These are phyloP conservation scores for Bostrychus sinensis DNA, from an alignment of 2,113 vertebrate species.

Conservation along the genomic window DNA sequence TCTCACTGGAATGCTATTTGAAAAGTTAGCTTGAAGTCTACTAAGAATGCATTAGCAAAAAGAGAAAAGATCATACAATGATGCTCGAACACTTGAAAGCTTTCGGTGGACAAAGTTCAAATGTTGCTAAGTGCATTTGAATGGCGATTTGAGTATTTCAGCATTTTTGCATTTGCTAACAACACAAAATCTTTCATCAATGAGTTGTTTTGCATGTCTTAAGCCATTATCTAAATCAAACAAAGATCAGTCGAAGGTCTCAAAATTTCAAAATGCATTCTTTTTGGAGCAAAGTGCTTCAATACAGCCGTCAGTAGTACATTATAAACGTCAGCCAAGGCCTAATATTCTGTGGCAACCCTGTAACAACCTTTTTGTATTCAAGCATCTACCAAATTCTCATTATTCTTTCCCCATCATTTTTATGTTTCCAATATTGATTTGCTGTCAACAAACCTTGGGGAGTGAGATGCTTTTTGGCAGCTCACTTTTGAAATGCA, in stretches of 20 bases:
- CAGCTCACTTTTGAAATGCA: conserved; percentile 30
- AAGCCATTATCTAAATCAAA: conserved; percentile 15
- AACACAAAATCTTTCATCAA: conserved; percentile 14
- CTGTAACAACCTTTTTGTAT: conserved; percentile 3
- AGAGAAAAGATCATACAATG: background rate
- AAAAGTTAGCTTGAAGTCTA: conserved; percentile 26
- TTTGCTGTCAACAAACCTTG: conserved; percentile 28
- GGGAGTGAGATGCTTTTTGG: conserved; percentile 27
- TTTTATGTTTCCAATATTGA: conserved; percentile 25
- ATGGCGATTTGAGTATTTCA: conserved; percentile 12
- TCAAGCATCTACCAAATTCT: conserved; percentile 15
- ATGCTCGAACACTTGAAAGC: conserved; percentile 23
- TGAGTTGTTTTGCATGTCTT: conserved; percentile 15
- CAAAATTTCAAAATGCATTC: background rate
- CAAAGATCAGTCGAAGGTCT: background rate
- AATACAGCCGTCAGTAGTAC: background rate
- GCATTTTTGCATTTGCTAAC: conserved; percentile 31
- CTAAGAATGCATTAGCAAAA: conserved; percentile 8
- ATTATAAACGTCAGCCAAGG: conserved; percentile 10
- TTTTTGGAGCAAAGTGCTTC: background rate
- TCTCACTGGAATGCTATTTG: conserved; percentile 37
- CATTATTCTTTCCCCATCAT: conserved; percentile 23
- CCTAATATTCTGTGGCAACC: background rate
- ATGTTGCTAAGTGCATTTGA: conserved; percentile 24
- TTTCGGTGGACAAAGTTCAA: conserved; percentile 34